Evolutionary conservation across 2,888 invertebrate species (phyloP), one percentile per base, ranked within the genome.

Genomic region (Oscheius myriophilus): DNA sequence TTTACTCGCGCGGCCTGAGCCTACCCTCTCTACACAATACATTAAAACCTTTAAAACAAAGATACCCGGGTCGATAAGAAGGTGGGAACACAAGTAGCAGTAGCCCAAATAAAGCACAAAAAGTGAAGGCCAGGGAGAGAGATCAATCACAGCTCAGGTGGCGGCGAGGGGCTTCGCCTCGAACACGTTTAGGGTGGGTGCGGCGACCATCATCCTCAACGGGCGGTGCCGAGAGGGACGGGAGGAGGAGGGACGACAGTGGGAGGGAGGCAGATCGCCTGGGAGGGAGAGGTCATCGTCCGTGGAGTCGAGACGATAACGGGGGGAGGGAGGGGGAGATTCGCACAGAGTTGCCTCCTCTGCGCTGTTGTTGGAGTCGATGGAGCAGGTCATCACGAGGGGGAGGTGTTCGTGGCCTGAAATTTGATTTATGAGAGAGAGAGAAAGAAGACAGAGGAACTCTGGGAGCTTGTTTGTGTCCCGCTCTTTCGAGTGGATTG

Each of bases 161-260:
- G 61, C 66, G 23, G 66, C 58, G 45, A 57, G 25, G 11, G 66
- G 53, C 25, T 66, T 66, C 4, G 66, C 74, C 65, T 77, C 74
- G 59, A 77, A 77, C n/a, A 77, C 69, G 49, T 72, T 69, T 55
- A 77, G 70, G 23, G 70, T 41, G 9, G 76, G 63, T 16, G 70
- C 70, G n/a, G 72, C 63, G 9, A 55, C 59, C 12, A 59, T 64
- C 49, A 77, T 70, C 65, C 70, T 69, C 4, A 77, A 53, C 0
- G 77, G 77, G 12, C 77, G 70, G 51, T 77, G 77, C 2, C 77
- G 71, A 73, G 68, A 71, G 71, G 64, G 72, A 23, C 55, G 54
- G 14, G 65, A 55, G 23, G 63, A 12, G 14, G 43, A 42, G n/a
- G 57, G 57, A 12, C 52, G 39, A 23, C 63, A 52, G 43, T 16